These are phyloP conservation scores for Oryzias sinensis DNA, from an alignment of 2,797 vertebrate genomes.

Conservation along the genomic window DNA sequence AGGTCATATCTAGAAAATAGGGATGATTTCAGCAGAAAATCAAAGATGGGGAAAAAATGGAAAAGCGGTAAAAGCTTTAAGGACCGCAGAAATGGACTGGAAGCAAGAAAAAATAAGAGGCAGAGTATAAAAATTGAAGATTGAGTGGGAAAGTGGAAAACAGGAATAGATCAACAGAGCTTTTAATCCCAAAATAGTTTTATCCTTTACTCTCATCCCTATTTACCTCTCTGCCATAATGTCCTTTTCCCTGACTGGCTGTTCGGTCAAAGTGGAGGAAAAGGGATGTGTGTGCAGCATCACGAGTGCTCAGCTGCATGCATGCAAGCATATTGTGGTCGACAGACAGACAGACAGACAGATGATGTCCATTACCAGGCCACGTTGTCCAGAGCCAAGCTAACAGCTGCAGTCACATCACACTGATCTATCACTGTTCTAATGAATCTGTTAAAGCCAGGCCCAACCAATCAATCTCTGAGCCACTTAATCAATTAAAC, in stretches of 20 bases:
- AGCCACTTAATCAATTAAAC: constrained; percentile 62
- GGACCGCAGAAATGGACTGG: constrained; percentile 41
- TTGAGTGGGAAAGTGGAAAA: constrained; percentile 59
- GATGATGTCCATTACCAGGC: constrained; percentile 63
- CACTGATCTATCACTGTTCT: constrained; percentile 66
- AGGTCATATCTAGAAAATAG: constrained; percentile 16
- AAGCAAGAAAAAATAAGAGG: constrained; percentile 37
- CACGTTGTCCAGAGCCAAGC: constrained; percentile 50
- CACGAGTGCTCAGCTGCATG: constrained; percentile 7
- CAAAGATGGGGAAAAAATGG: constrained; percentile 26
- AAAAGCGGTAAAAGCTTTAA: constrained; percentile 53
- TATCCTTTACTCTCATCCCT: constrained; percentile 42
- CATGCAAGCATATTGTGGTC: constrained; percentile 42
- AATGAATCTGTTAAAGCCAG: constrained; percentile 69
- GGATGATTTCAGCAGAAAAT: constrained; percentile 23
- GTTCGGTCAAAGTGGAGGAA: constrained; percentile 55
- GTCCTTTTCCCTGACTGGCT: constrained; percentile 33
- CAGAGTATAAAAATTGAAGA: constrained; percentile 57
- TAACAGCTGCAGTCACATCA: constrained; percentile 67
- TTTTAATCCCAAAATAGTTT: constrained; percentile 70
- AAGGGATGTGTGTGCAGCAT: constrained; percentile 31
- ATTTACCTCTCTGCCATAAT: constrained; percentile 34
- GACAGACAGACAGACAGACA: constrained; percentile 41
- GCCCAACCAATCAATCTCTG: constrained; percentile 61
- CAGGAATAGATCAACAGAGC: constrained; percentile 70